These are phyloP conservation scores for Ichneumoninae sp. DNA, from an alignment of 2,888 invertebrate species.

Conservation along the genomic window DNA sequence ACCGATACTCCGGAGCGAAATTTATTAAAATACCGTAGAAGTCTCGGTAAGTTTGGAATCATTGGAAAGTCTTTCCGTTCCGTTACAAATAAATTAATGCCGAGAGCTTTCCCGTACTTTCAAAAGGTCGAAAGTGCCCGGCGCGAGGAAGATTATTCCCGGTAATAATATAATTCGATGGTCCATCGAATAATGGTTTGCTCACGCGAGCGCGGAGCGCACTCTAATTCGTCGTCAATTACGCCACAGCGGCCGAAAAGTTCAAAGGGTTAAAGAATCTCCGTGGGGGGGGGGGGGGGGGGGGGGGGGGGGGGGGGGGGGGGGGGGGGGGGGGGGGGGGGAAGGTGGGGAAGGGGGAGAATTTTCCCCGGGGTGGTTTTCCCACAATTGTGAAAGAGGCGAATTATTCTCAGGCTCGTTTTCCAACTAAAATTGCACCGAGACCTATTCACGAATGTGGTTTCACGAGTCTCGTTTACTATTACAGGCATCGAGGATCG, in stretches of 20 bases:
- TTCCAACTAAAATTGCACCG: constrained; percentile 52
- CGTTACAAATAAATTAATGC: background rate
- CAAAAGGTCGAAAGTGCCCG: background rate
- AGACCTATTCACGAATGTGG: constrained; percentile 53
- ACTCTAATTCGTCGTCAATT: constrained; percentile 22
- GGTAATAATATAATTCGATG: background rate
- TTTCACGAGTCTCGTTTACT: constrained; percentile 39
- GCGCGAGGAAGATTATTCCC: background rate
- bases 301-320: too few relatives aligned
- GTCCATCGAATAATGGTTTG: background rate
- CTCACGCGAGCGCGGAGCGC: background rate
- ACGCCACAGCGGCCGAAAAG: constrained; percentile 10
- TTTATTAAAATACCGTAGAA: background rate
- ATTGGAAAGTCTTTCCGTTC: background rate
- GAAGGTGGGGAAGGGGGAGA: too few relatives aligned
- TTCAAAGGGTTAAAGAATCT: constrained; percentile 45
- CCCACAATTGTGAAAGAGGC: constrained; percentile 50
- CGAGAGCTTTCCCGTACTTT: background rate
- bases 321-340: too few relatives aligned
- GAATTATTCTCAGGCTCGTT: constrained; percentile 51
- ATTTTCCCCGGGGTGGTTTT: too few relatives aligned
- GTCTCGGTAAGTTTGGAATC: background rate
- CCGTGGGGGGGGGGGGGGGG: background rate
- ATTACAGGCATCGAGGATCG: constrained; percentile 29
- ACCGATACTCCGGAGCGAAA: background rate